Base-by-base conservation (phyloP, 37 sponge, comb jelly and placozoan species). In the Geodia barretti region DNA sequence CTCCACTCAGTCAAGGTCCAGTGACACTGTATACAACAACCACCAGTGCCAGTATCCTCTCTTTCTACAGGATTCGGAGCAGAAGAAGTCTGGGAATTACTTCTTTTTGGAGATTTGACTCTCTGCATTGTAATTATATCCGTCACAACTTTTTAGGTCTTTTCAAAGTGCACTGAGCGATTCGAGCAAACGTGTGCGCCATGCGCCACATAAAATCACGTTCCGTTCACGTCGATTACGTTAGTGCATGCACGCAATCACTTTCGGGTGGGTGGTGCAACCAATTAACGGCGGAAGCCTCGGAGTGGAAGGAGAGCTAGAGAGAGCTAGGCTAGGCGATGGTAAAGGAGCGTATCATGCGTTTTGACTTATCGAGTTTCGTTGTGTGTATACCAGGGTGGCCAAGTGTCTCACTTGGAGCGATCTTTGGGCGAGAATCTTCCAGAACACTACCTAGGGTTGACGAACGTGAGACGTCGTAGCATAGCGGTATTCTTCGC, bases 61-160 rank as follows among this genome's bases (percentile, higher is more conserved):
- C 25, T 37, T 29, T 36, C 3, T 62, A 0, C 60, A 97, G 96
- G 99, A 99, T 68, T 61, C 76, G 11, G 99, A 99, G 41, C 99
- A 99, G 84, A 99, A 99, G 75, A 85, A 77, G 70, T 69, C 87
- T 42, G 97, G 97, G 0, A 94, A 94, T 66, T 99, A 88, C 79
- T 99, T 99, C 86, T 99, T 97, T 75, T 66, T 99, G 36, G 99
- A 99, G 62, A 76, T 68, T 4, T 92, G 64, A 88, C 75, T 59
- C n/a, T n/a, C n/a, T n/a, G n/a, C n/a, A n/a, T n/a, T n/a, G n/a
- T n/a, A n/a, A n/a, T n/a, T n/a, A n/a, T n/a, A n/a, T n/a, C n/a
- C n/a, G n/a, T n/a, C n/a, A n/a, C n/a, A n/a, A n/a, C n/a, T n/a
- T n/a, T n/a, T n/a, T n/a, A n/a, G n/a, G n/a, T n/a, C n/a, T n/a